Base-by-base conservation (phyloP, 1,140 invertebrate genomes). In the Drosophila serrata region DNA sequence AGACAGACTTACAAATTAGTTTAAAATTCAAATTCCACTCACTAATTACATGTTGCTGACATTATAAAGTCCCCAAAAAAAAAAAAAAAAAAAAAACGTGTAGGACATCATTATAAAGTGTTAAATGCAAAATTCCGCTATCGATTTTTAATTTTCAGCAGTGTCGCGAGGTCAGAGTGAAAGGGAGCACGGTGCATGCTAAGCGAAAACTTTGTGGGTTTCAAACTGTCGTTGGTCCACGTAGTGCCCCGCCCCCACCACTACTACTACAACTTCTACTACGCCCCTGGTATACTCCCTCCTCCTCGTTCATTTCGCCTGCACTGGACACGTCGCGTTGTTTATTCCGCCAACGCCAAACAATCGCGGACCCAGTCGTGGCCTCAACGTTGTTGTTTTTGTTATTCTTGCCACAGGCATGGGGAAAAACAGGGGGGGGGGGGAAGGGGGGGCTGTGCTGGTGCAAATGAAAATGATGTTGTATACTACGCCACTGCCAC, bases 291-390 rank as follows among this genome's bases (percentile, higher is more conserved):
- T 7, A 19, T 1, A n/a, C 11, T 15, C 35, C 33, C 58, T 29
- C 13, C 11, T 39, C 24, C 11, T 42, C 57, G 31, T 58, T 46
- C 58, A 53, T 46, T 60, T 78, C 64, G 82, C 65, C 79, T 87
- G 84, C 80, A 56, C 67, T 87, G 84, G 84, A 87, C 84, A 87
- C 60, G 84, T 79, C 84, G 84, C 76, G 84, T 88, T 88, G 84
- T 87, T 87, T 87, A 87, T 88, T 88, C 76, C 84, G 60, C 84
- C 80, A 88, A 88, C 84, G 84, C 76, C 80, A 88, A 87, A 87
- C 84, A 87, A 87, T 84, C 73, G 84, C 84, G 79, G 62, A 76
- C 65, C 67, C 63, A 63, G 45, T 42, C 62, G 65, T 55, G 19
- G 35, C 33, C 31, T 19, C 62, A n/a, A 67, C 59, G 33, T 46